Base-by-base conservation (phyloP, 1,140 invertebrate species). In the Rhysida immarginata region DNA sequence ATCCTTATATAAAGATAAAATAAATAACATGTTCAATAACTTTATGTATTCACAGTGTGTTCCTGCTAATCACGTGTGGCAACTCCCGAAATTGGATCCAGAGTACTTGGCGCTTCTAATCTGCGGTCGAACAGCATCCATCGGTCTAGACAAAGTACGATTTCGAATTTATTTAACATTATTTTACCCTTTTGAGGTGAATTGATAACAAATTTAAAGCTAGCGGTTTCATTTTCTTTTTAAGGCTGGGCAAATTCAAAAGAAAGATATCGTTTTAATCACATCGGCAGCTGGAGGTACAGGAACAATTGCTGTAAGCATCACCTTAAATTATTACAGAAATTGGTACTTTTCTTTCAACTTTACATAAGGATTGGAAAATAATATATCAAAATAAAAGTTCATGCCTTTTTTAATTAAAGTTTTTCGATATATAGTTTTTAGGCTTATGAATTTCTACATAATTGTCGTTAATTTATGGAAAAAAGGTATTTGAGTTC, bases 221-320 rank as follows among this genome's bases (percentile, higher is more conserved):
- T 16, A 5, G 16, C 29, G 5, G 5, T 35, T 16, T 16, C 29
- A 46, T 46, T 5, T 46, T 20, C 18, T 46, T 46, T 23, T 46
- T 46, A 20, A 51, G 49, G 26, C 69, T 55, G 56, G 59, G 11
- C 50, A 55, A 21, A 61, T 58, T 62, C 63, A 54, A 44, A 44
- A 57, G 20, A 60, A 58, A 20, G 67, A 72, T 26, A 72, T 64
- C 46, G 71, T 72, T 11, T 56, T 72, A 16, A 61, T 72, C 0
- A 71, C 69, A 55, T 70, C 71, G 63, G 70, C 71, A 45, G 70
- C 71, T 18, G 71, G 71, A 3, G 71, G 71, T 3, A 68, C 69
- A 24, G 70, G 69, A 26, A 67, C 69, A 58, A 67, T 72, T 59
- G 70, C 69, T 54, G 71, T 51, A 27, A 26, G 49, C 26, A 35